Evolutionary conservation across 1,140 invertebrate genomes (phyloP), one percentile per base, ranked within the genome.

Genomic region (Amyelois transitella): DNA sequence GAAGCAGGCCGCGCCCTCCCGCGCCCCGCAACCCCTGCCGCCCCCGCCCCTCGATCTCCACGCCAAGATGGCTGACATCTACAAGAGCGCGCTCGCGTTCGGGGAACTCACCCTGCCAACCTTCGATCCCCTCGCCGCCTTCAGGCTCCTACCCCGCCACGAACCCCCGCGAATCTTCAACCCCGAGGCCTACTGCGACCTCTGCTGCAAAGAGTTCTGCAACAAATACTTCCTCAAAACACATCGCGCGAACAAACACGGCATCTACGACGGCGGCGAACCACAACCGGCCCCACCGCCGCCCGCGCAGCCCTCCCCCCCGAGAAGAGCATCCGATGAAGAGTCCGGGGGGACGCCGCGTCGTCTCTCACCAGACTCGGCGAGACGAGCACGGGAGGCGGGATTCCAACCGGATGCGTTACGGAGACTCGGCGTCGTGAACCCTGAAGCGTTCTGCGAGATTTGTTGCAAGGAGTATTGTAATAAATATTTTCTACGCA

Each of bases 141-240:
- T 91, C 47, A 78, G 91, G 1, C 88, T 91, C 38, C 81, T 91
- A 6, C 87, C 91, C 5, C 85, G 90, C n/a, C 89, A 91, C 55
- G 91, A 94, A 10, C 94, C 93, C 7, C 86, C 94, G 32, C 88
- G 95, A 62, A 97, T 98, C 63, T 98, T 98, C 75, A 98, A 99
- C 83, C 94, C 93, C 18, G 97, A 98, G 88, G 97, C 98, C 3
- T 99, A 98, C 80, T 98, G 97, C 83, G 95, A 97, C 69, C 90
- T 97, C 38, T 99, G 98, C 90, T 98, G 99, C 88, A 99, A 99
- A 86, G 98, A 99, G 86, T 98, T 99, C 77, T 99, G 98, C 90
- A 99, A 99, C 90, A 99, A 99, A 85, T 99, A 99, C 88, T 99
- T 99, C 82, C 90, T 99, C 2, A 99, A 99, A 88, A 99, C 98